Evolutionary conservation across 2,797 vertebrate genomes (phyloP).

Genomic region (Apogon hyalosoma): DNA sequence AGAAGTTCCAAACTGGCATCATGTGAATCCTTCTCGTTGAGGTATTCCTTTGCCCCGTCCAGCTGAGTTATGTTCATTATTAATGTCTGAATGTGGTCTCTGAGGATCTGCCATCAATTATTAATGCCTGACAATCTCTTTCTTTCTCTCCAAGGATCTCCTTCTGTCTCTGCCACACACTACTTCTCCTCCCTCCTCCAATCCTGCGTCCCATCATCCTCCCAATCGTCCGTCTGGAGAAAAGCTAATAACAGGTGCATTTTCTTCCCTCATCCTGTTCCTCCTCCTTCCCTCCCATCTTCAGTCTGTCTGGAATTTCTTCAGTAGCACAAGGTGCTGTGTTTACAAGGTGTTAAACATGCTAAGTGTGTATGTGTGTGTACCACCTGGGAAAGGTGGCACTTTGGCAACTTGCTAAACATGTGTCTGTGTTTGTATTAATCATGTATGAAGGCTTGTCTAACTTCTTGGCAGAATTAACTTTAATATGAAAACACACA

Average conservation of each 20-base stretch:
- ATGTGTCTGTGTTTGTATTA: constrained; percentile 58
- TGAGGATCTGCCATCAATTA: constrained; percentile 73
- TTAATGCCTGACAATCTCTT: constrained; percentile 68
- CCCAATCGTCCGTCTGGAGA: constrained; percentile 58
- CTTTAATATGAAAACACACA: constrained; percentile 10
- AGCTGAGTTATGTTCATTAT: constrained; percentile 74
- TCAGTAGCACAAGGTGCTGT: constrained; percentile 37
- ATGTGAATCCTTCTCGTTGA: constrained; percentile 6
- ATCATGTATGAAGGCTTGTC: constrained; percentile 51
- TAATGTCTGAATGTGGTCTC: constrained; percentile 75
- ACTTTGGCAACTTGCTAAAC: constrained; percentile 59
- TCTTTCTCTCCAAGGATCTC: constrained; percentile 69
- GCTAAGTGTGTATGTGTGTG: constrained; percentile 31
- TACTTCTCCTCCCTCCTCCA: constrained; percentile 28
- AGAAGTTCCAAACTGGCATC: too few species aligned
- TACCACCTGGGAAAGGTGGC: constrained; percentile 51
- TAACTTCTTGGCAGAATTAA: constrained; percentile 50
- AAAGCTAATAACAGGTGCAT: constrained; percentile 79
- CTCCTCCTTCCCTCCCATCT: constrained; percentile 35
- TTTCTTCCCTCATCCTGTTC: constrained; percentile 27
- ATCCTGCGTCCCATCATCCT: constrained; percentile 27
- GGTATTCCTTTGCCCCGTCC: constrained; percentile 52
- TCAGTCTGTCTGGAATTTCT: constrained; percentile 50
- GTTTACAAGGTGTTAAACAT: constrained; percentile 45
- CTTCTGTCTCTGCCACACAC: constrained; percentile 50